Evolutionary conservation across 2,888 invertebrate species (phyloP).

Genomic region (Microctonus aethiopoides): DNA sequence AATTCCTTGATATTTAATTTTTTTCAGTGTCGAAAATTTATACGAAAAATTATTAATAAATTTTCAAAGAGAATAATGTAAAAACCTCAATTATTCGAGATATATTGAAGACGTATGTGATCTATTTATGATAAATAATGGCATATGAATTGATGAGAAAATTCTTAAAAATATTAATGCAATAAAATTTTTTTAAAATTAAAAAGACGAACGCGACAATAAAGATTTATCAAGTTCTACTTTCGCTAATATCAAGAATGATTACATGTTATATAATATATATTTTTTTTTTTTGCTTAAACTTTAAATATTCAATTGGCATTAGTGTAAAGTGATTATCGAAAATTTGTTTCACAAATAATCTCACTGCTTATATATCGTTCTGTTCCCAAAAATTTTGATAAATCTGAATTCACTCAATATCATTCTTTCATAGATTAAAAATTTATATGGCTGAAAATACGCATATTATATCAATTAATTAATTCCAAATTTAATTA

Average conservation of each 20-base stretch:
- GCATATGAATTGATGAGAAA: background rate
- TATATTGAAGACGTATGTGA: background rate
- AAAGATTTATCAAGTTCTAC: background rate
- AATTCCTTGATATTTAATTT: background rate
- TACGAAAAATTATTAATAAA: background rate
- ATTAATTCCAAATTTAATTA: background rate
- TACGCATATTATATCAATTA: background rate
- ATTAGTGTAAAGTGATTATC: slow-evolving; percentile 36
- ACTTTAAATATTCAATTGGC: slow-evolving; percentile 39
- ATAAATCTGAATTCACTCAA: slow-evolving; percentile 22
- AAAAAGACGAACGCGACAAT: background rate
- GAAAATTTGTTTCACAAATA: slow-evolving; percentile 34
- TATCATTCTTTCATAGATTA: background rate
- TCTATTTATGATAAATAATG: background rate
- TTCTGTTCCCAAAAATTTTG: slow-evolving; percentile 23
- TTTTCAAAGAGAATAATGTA: background rate
- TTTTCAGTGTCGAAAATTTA: background rate
- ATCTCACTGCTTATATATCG: slow-evolving; percentile 17
- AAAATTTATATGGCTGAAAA: background rate
- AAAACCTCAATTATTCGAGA: background rate
- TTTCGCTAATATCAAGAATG: slow-evolving; percentile 30
- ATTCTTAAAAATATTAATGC: background rate
- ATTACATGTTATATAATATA: slow-evolving; percentile 32
- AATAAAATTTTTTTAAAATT: background rate
- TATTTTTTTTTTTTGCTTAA: background rate